Percentiles rank a stretch among this genome's conserved stretches.
Conservation (phyloP, 1,140 invertebrate genomes). For the Drosophila pseudoobscura region DNA sequence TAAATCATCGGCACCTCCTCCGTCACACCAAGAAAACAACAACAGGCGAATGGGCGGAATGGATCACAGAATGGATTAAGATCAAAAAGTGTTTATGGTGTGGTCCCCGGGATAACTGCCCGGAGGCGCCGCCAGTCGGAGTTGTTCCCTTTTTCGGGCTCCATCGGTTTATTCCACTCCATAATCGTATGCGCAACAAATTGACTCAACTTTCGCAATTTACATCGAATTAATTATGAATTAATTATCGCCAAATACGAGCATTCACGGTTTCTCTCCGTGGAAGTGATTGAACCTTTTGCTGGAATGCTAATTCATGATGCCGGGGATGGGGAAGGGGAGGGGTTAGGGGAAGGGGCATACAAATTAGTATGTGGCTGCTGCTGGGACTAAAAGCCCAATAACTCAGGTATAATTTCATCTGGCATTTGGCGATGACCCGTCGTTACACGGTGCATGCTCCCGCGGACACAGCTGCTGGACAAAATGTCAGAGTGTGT, state of each 20-base stretch:
- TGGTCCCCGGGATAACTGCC: too few species aligned
- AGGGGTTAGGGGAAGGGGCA: background rate
- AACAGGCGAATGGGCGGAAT: background rate
- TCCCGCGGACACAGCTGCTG: too few species aligned
- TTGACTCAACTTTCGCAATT: conserved; percentile 15
- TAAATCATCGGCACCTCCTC: conserved; percentile 35
- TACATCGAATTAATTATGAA: conserved; percentile 40
- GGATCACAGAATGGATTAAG: background rate
- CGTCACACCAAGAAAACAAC: too few species aligned
- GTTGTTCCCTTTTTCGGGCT: too few species aligned
- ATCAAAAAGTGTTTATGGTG: background rate
- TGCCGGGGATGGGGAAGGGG: background rate
- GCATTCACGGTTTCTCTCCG: conserved; percentile 13
- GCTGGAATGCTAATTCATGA: conserved; percentile 36
- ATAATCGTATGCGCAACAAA: background rate
- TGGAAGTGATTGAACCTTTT: conserved; percentile 42
- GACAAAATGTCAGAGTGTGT: conserved; percentile 6
- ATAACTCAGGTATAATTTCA: too few species aligned
- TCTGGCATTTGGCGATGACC: too few species aligned
- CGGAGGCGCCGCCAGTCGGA: too few species aligned
- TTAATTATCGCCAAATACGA: conserved; percentile 28
- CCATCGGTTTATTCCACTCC: too few species aligned
- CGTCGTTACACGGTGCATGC: too few species aligned
- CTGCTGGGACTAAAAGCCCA: too few species aligned
- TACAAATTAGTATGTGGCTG: conserved; percentile 16